Conservation (phyloP, 2,113 vertebrate genomes). For the Phylloscopus trochilus region DNA sequence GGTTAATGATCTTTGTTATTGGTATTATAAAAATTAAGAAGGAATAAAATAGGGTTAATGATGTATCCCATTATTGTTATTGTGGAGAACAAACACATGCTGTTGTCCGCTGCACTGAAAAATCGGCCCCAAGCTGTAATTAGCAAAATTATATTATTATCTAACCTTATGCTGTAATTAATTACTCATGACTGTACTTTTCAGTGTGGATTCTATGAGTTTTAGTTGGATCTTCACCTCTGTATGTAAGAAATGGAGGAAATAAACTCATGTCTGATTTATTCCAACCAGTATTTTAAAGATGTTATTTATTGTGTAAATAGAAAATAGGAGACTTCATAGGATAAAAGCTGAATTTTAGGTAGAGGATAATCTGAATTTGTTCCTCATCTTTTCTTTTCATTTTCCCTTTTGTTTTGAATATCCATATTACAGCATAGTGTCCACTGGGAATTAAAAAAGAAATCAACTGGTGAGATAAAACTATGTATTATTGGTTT, state of each 20-base stretch:
- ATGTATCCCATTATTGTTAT: slow-evolving; percentile 75
- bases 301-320: background rate
- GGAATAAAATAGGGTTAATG: slow-evolving; percentile 79
- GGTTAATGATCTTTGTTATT: slow-evolving; percentile 80
- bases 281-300: background rate
- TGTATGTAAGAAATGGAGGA: background rate
- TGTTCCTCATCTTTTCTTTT: background rate
- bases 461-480: background rate
- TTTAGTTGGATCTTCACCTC: background rate
- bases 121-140: slow-evolving; percentile 72
- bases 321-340: background rate
- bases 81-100: slow-evolving; percentile 68
- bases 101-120: slow-evolving; percentile 64
- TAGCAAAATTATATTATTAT: slow-evolving; percentile 73
- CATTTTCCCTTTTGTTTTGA: background rate
- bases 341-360: background rate
- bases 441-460: background rate
- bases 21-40: slow-evolving; percentile 74
- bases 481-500: slow-evolving; percentile 21
- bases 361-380: background rate
- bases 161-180: slow-evolving; percentile 60
- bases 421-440: background rate
- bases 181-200: slow-evolving; percentile 39
- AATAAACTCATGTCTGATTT: background rate
- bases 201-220: background rate